Evolutionary conservation across 2,113 vertebrate species (phyloP), one percentile per base, ranked within the genome.

Genomic region (Dasyornis broadbenti): DNA sequence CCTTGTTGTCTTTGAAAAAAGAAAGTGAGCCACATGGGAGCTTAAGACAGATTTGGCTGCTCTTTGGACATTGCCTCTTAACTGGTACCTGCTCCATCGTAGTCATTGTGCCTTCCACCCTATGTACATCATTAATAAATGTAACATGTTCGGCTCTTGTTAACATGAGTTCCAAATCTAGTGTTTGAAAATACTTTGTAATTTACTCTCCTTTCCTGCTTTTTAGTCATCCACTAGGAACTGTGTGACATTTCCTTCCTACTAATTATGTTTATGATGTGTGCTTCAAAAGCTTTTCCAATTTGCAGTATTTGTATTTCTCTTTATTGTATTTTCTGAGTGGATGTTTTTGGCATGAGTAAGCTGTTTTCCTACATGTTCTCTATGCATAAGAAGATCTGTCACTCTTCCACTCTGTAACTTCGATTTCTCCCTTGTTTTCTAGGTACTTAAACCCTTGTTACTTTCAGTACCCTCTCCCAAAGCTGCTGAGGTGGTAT

Each of bases 221-320:
- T 95, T 94, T 90, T 83, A 95, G 88, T 91, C 61, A 96, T 70
- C 78, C 27, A 40, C 33, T 76, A 89, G 33, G 64, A 97, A 95
- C 11, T 14, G 23, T 8, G 6, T 80, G 63, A 52, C 30, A 73
- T 60, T 72, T 84, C 27, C 78, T 96, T 94, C 52, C 54, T 91
- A 72, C 10, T 82, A 56, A 79, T 86, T 59, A 23, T 72, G 26
- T 50, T 91, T 92, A 21, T 57, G 59, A 64, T 79, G 22, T 44
- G 27, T 50, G 54, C 49, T 96, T 95, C 69, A 39, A 66, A 69
- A 87, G 6, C 19, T 95, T 94, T 88, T 89, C 68, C 64, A 93
- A 81, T 88, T 95, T 92, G 15, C 28, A 85, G 64, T 21, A 7
- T 33, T 77, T 77, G 6, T 44, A 59, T 90, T 59, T 96, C 23